Conservation (phyloP, 2,113 vertebrate species). For the Zosterops borbonicus region DNA sequence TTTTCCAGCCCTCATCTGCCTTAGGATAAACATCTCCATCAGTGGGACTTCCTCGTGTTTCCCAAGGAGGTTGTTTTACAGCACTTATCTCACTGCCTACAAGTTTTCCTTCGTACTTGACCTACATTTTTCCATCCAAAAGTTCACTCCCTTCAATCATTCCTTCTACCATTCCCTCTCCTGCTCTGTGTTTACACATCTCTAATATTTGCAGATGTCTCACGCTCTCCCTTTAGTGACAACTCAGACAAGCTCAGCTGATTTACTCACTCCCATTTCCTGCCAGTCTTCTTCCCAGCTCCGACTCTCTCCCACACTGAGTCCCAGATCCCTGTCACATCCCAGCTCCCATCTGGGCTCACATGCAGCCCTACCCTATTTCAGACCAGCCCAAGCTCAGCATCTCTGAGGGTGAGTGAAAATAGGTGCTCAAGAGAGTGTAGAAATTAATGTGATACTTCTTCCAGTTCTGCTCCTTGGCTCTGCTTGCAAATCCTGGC, state of each 20-base stretch:
- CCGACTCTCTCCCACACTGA: neutral
- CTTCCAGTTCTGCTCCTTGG: neutral
- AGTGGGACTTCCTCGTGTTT: neutral
- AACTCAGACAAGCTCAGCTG: neutral
- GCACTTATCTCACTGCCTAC: neutral
- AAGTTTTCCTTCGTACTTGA: constrained; percentile 33
- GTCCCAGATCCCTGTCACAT: neutral
- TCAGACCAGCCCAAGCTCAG: neutral
- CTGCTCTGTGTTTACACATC: constrained; percentile 50
- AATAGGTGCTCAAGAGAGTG: neutral
- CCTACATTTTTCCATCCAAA: constrained; percentile 57
- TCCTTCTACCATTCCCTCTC: neutral
- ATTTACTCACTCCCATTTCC: constrained; percentile 5
- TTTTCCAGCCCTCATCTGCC: neutral
- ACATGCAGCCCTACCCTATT: neutral
- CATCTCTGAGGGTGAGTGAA: neutral
- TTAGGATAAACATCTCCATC: neutral
- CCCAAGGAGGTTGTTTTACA: neutral
- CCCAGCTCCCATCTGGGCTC: neutral
- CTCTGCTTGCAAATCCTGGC: neutral
- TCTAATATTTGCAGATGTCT: constrained; percentile 49
- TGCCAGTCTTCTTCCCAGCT: neutral
- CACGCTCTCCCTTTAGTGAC: constrained; percentile 3
- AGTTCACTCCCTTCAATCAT: constrained; percentile 62
- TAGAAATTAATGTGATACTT: neutral